Base-by-base conservation (phyloP, 2,113 vertebrate genomes). In the Eurypyga helias region DNA sequence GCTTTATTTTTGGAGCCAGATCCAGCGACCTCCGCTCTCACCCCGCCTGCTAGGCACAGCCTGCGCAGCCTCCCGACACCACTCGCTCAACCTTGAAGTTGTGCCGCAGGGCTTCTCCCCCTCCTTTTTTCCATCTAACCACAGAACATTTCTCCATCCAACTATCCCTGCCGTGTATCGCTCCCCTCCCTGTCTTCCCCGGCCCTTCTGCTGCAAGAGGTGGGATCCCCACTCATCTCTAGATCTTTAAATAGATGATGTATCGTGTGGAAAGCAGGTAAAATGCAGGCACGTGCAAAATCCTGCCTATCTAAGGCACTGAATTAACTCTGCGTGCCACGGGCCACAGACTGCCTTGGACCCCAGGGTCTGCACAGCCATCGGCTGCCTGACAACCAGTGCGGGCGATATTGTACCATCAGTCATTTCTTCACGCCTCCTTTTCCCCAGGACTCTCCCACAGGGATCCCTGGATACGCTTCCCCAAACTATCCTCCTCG, bases 31-130 rank as follows among this genome's bases (percentile, higher is more conserved):
- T 55, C 71, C 48, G 24, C 11, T 49, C 54, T 73, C 1, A 1
- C 38, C 31, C 10, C 17, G 85, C 69, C 43, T 29, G 83, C 60
- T 38, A 70, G 3, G 36, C 65, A 87, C 58, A 96, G 70, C 55
- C 78, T 93, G 66, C 8, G 4, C 61, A 55, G 79, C 70, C 72
- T 91, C 80, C 76, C 55, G 67, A 69, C 80, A 94, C 77, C 89
- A 86, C 76, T 89, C 41, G 0, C 62, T 94, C 83, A 89, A 73
- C 87, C 93, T 89, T 91, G 93, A 95, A 95, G 96, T 96, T 89
- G 69, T 91, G 46, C 93, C 66, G 87, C 81, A 75, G 67, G 87
- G 60, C 64, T 93, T 94, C 73, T 77, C 88, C 94, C 89, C 72
- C 24, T 52, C 83, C 75, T 81, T 8, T 87, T 91, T 93, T 52